phyloP scores from a whole-genome alignment of 2,113 vertebrate genomes.

The Syngnathoides biaculeatus region DNA sequence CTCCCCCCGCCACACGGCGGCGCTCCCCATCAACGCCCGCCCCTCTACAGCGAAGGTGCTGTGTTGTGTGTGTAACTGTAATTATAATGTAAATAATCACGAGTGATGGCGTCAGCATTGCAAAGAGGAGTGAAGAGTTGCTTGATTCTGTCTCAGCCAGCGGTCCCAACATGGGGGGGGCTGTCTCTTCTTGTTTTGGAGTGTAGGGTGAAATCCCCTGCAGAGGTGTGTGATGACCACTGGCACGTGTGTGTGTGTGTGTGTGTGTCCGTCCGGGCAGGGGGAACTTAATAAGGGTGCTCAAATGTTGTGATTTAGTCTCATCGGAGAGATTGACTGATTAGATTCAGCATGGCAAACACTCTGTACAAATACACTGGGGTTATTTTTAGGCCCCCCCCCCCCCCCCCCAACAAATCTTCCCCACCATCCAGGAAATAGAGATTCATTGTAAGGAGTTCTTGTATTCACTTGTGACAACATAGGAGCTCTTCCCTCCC shows the following conservation, averaged over 20 bases:
- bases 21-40: conserved; percentile 53
- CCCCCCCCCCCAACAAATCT: conserved; percentile 10
- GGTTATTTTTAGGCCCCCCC: conserved; percentile 64
- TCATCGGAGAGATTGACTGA: conserved; percentile 32
- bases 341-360: conserved; percentile 34
- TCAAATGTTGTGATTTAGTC: conserved; percentile 37
- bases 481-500: neutral
- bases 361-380: conserved; percentile 23
- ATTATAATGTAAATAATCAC: conserved; percentile 26
- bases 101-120: conserved; percentile 21
- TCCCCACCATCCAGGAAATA: conserved; percentile 11
- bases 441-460: conserved; percentile 15
- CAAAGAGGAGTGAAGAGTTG: conserved; percentile 25
- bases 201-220: conserved; percentile 59
- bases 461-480: neutral
- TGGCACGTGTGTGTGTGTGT: conserved; percentile 36
- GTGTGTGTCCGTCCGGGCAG: conserved; percentile 31
- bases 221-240: conserved; percentile 42
- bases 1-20: conserved; percentile 61
- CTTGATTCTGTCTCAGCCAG: conserved; percentile 58
- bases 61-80: conserved; percentile 15
- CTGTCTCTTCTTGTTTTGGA: conserved; percentile 64
- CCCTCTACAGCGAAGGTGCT: neutral
- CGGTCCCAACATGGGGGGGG: conserved; percentile 52
- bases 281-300: conserved; percentile 43